Evolutionary conservation across 1,140 invertebrate species (phyloP).

Genomic region (Orchesella cincta): DNA sequence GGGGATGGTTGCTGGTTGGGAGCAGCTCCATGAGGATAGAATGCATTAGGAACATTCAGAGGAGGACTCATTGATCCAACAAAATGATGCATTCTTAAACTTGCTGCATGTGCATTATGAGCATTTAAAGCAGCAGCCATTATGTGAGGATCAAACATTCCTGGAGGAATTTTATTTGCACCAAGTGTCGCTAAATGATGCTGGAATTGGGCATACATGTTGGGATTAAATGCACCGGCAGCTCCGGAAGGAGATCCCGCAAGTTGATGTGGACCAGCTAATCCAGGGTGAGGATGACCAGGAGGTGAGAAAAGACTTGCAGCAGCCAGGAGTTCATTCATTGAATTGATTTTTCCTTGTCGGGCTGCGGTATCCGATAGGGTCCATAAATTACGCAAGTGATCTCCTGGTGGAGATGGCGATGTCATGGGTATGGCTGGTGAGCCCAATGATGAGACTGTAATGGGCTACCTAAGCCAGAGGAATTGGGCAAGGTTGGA

Average conservation of each 20-base stretch:
- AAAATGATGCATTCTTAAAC: constrained; percentile 2
- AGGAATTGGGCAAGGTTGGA: neutral
- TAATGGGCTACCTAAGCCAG: neutral
- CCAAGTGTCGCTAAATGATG: neutral
- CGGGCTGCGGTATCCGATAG: constrained; percentile 44
- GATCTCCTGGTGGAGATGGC: constrained; percentile 38
- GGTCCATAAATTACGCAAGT: constrained; percentile 44
- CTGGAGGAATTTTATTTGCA: constrained; percentile 1
- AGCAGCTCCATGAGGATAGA: constrained; percentile 8
- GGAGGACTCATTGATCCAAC: constrained; percentile 28
- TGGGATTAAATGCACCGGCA: neutral
- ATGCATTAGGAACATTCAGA: neutral
- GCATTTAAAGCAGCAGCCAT: constrained; percentile 20
- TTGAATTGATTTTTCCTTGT: constrained; percentile 42
- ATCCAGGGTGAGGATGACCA: neutral
- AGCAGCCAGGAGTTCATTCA: constrained; percentile 42
- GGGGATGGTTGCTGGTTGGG: neutral
- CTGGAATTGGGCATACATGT: neutral
- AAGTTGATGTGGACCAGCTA: neutral
- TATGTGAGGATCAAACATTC: constrained; percentile 14
- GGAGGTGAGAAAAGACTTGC: constrained; percentile 34
- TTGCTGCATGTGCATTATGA: constrained; percentile 4
- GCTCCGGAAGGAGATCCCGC: constrained; percentile 10
- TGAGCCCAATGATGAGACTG: constrained; percentile 22
- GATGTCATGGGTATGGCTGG: constrained; percentile 35